Conservation (phyloP, 2,888 invertebrate species). For the Leptinotarsa tumamoca region DNA sequence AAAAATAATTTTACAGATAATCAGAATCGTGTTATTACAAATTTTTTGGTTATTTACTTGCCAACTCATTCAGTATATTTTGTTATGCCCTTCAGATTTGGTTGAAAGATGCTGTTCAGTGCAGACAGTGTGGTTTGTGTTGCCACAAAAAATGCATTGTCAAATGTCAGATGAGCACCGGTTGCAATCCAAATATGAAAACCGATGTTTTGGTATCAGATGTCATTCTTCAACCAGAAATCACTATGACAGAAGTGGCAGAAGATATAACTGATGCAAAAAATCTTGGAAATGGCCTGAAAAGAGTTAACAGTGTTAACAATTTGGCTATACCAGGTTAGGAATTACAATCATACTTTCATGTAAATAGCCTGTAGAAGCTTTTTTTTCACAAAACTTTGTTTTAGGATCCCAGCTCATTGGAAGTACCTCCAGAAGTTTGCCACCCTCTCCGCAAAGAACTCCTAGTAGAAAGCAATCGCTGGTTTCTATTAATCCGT, state of each 20-base stretch:
- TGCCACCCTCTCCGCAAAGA: conserved; percentile 83
- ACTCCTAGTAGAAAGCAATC: conserved; percentile 79
- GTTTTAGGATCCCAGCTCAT: conserved; percentile 66
- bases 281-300: conserved; percentile 68
- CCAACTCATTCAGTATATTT: background rate
- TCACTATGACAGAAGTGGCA: conserved; percentile 66
- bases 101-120: conserved; percentile 95
- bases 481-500: conserved; percentile 72
- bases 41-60: no score
- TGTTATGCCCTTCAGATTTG: conserved; percentile 78
- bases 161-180: conserved; percentile 82
- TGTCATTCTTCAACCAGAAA: conserved; percentile 64
- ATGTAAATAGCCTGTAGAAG: no score
- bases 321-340: conserved; percentile 74
- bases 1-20: no score
- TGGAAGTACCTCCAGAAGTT: conserved; percentile 72
- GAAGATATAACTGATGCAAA: conserved; percentile 50
- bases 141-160: conserved; percentile 96
- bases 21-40: no score
- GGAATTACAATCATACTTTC: background rate
- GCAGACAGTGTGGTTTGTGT: conserved; percentile 88
- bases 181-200: conserved; percentile 66
- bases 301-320: conserved; percentile 79
- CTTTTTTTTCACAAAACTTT: background rate
- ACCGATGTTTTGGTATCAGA: conserved; percentile 51